Conservation (phyloP, 2,888 invertebrate genomes). For the Proisotoma minuta region DNA sequence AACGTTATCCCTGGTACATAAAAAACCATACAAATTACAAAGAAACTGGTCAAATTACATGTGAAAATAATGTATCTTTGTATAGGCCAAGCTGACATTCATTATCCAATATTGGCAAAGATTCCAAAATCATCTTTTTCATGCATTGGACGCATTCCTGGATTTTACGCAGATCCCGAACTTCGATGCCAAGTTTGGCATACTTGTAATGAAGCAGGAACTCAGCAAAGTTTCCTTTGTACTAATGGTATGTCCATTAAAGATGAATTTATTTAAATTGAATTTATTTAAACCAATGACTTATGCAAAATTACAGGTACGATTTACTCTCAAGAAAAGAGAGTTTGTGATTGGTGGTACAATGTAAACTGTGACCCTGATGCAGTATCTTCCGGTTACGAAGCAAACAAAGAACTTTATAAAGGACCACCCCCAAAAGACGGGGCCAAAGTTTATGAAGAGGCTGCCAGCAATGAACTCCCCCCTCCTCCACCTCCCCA, state of each 20-base stretch:
- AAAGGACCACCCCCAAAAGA: conserved; percentile 28
- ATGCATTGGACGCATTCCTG: conserved; percentile 37
- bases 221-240: conserved; percentile 46
- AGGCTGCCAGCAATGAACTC: conserved; percentile 5
- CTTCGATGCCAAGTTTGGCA: conserved; percentile 47
- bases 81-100: conserved; percentile 40
- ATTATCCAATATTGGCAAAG: conserved; percentile 41
- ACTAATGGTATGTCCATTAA: no score
- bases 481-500: conserved; percentile 6
- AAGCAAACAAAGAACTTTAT: conserved; percentile 43
- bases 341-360: conserved; percentile 47
- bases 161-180: conserved; percentile 44
- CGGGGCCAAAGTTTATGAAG: conserved; percentile 19
- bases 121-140: conserved; percentile 42
- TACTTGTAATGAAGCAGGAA: conserved; percentile 39
- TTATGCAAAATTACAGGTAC: no score
- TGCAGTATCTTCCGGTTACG: conserved; percentile 38
- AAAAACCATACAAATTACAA: not conserved
- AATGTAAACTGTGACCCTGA: conserved; percentile 40
- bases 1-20: conserved; percentile 45
- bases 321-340: conserved; percentile 42
- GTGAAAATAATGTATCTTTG: not conserved
- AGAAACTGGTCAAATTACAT: not conserved
- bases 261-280: no score
- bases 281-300: no score